Percentiles rank a stretch among this genome's conserved stretches.
These are phyloP conservation scores for Lochmaea capreae DNA, from an alignment of 2,888 invertebrate genomes.

Conservation along the genomic window DNA sequence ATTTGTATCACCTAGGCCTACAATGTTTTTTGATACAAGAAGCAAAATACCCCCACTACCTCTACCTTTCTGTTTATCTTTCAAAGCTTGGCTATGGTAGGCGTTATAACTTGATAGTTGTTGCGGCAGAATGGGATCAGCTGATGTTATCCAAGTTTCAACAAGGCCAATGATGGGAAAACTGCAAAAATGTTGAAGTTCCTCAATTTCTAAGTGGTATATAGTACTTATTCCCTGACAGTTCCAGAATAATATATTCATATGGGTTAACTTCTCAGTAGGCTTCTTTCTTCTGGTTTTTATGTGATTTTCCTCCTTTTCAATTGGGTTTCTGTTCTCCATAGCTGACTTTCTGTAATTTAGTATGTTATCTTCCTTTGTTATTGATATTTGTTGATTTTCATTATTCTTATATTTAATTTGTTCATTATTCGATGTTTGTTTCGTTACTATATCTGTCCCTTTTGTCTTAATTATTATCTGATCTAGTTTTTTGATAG, in stretches of 20 bases:
- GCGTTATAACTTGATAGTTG: background rate
- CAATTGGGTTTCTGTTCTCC: no score
- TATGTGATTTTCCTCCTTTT: background rate
- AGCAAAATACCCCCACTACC: slow-evolving; percentile 5
- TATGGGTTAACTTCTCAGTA: background rate
- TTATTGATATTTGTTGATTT: no score
- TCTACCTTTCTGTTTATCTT: no score
- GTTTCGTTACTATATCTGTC: no score
- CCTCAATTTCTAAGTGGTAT: background rate
- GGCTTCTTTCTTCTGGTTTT: background rate
- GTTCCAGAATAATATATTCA: slow-evolving; percentile 4
- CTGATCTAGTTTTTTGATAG: no score
- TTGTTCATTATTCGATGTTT: no score
- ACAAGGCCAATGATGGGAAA: slow-evolving; percentile 13
- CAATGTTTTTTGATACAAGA: slow-evolving; percentile 1
- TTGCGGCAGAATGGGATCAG: slow-evolving; percentile 15
- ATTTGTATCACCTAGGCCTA: background rate
- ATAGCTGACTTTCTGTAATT: no score
- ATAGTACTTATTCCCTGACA: slow-evolving; percentile 11
- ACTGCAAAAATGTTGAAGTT: background rate
- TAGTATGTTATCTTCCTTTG: no score
- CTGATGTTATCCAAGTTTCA: slow-evolving; percentile 9
- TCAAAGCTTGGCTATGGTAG: background rate
- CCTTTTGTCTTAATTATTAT: no score
- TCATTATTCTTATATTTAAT: no score